These are phyloP conservation scores for Leucoraja ocellata DNA, from an alignment of 2,797 vertebrate species.

Conservation along the genomic window DNA sequence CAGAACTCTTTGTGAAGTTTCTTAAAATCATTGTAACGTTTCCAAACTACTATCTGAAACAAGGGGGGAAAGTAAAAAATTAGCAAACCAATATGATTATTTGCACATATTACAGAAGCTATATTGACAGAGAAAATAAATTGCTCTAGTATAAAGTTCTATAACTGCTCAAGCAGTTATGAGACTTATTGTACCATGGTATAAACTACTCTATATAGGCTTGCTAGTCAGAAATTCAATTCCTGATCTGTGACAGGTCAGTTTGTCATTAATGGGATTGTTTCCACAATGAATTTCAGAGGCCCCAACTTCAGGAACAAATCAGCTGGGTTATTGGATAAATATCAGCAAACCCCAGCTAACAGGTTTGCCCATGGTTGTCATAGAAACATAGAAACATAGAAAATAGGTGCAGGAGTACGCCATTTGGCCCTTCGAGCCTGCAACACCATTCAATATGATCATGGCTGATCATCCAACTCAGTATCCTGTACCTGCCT, in stretches of 20 bases:
- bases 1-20: conserved; percentile 91
- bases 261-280: neutral
- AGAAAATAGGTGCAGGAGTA: too few relatives aligned
- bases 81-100: conserved; percentile 28
- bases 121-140: neutral
- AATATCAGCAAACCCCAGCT: neutral
- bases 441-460: too few relatives aligned
- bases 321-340: neutral
- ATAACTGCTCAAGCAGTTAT: neutral
- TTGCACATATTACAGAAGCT: conserved; percentile 14
- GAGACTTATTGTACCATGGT: neutral
- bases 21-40: conserved; percentile 95
- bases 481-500: too few relatives aligned
- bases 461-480: too few relatives aligned
- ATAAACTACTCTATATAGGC: neutral
- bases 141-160: neutral
- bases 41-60: conserved; percentile 89
- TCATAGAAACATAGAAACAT: neutral
- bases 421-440: too few relatives aligned
- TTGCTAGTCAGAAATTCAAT: neutral
- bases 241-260: neutral
- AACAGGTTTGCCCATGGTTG: neutral
- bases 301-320: neutral
- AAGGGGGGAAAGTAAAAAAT: conserved; percentile 34
- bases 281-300: neutral